Percentiles rank a stretch among this genome's conserved stretches.
Conservation (phyloP, 2,113 vertebrate species). For the Puffinus mauretanicus region DNA sequence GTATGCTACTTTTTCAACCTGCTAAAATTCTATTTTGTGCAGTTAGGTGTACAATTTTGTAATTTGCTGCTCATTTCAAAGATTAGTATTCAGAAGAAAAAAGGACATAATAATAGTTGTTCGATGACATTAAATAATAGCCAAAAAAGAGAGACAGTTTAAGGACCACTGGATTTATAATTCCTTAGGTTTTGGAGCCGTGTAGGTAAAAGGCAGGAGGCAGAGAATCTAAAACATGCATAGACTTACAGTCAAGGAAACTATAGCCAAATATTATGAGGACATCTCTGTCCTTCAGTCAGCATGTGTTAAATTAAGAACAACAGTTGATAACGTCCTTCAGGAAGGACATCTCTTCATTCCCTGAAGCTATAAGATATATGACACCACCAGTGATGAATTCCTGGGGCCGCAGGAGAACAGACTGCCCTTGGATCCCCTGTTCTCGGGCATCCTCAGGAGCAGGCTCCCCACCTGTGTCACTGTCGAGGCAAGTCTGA, state of each 20-base stretch:
- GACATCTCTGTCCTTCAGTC: neutral
- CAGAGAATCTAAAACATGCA: neutral
- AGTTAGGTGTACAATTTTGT: neutral
- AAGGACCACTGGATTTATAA: neutral
- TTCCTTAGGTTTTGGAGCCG: neutral
- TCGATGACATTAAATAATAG: neutral
- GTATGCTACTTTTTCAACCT: neutral
- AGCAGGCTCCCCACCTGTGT: neutral
- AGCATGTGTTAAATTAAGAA: slow-evolving; percentile 48
- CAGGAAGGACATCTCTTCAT: slow-evolving; percentile 3
- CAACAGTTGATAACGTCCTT: slow-evolving; percentile 41
- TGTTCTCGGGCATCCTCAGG: neutral
- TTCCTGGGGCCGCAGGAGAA: slow-evolving; percentile 43
- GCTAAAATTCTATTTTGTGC: neutral
- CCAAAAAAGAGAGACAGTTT: neutral
- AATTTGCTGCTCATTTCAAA: neutral
- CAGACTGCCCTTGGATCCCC: slow-evolving; percentile 38
- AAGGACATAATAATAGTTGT: neutral
- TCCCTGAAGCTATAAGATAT: slow-evolving; percentile 50
- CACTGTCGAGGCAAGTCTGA: neutral
- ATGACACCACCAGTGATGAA: slow-evolving; percentile 51
- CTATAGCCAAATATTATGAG: neutral
- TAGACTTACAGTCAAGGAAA: neutral
- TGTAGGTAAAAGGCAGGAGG: neutral
- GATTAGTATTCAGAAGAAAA: neutral